Conservation (phyloP, 92 coral and sea anemone genomes). For the Porites rus region DNA sequence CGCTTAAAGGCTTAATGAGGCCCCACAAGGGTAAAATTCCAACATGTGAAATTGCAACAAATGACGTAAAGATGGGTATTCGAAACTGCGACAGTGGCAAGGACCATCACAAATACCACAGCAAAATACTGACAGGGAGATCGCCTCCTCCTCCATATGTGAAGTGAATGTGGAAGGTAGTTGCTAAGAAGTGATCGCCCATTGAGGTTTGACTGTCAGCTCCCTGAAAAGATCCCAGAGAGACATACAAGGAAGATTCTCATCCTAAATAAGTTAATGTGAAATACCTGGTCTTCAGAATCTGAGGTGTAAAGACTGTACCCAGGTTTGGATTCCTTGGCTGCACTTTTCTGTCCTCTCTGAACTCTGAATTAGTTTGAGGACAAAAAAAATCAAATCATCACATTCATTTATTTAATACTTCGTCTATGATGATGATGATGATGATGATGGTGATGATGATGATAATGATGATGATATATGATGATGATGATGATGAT, state of each 20-base stretch:
- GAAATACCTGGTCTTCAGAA: constrained; percentile 94
- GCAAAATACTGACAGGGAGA: no score
- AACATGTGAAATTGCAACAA: no score
- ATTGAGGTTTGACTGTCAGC: background rate
- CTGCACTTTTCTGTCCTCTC: constrained; percentile 57
- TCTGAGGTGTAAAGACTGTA: constrained; percentile 92
- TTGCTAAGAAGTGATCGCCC: no score
- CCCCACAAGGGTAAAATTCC: no score
- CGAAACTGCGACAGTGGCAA: no score
- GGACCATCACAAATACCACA: no score
- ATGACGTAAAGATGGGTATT: no score
- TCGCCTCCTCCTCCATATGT: no score
- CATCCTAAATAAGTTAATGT: background rate
- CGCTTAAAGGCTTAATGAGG: no score
- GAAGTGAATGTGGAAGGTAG: no score
- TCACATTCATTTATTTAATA: no score
- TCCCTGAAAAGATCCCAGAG: background rate
- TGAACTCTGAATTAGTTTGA: constrained; percentile 8
- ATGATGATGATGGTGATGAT: background rate
- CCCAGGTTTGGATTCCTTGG: constrained; percentile 76
- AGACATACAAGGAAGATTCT: no score
- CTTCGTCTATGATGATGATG: background rate
- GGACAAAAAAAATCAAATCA: background rate
- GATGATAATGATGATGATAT: background rate
- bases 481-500: background rate